These are phyloP conservation scores for Drosophila saltans DNA, from an alignment of 1,140 invertebrate species.

Conservation along the genomic window DNA sequence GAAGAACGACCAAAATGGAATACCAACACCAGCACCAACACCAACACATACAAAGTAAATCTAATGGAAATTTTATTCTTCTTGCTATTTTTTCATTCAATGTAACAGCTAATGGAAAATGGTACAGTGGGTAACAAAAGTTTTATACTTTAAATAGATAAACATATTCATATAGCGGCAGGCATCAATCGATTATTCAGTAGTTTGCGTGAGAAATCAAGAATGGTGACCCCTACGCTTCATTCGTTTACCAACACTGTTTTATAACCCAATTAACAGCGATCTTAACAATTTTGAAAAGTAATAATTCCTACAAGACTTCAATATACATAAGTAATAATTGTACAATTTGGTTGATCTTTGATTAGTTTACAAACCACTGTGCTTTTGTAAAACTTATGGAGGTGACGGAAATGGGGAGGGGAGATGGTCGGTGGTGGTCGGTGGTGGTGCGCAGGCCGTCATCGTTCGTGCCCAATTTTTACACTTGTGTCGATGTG, in stretches of 20 bases:
- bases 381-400: constrained; percentile 5
- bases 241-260: too few relatives aligned
- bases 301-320: too few relatives aligned
- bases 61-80: constrained; percentile 63
- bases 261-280: too few relatives aligned
- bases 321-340: too few relatives aligned
- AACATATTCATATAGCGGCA: too few relatives aligned
- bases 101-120: constrained; percentile 14
- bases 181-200: too few relatives aligned
- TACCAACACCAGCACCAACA: constrained; percentile 33
- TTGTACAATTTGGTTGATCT: too few relatives aligned
- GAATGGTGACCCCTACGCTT: background rate
- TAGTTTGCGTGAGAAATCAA: background rate
- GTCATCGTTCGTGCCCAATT: constrained; percentile 10
- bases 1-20: constrained; percentile 67
- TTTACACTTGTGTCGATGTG: constrained; percentile 33
- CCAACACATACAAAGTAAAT: constrained; percentile 41
- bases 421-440: constrained; percentile 21
- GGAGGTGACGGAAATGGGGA: constrained; percentile 49
- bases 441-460: constrained; percentile 18
- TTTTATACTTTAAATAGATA: too few relatives aligned
- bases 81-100: background rate
- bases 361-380: background rate
- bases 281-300: too few relatives aligned
- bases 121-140: background rate